These are phyloP conservation scores for Ischnura elegans DNA, from an alignment of 2,888 invertebrate species.

Conservation along the genomic window DNA sequence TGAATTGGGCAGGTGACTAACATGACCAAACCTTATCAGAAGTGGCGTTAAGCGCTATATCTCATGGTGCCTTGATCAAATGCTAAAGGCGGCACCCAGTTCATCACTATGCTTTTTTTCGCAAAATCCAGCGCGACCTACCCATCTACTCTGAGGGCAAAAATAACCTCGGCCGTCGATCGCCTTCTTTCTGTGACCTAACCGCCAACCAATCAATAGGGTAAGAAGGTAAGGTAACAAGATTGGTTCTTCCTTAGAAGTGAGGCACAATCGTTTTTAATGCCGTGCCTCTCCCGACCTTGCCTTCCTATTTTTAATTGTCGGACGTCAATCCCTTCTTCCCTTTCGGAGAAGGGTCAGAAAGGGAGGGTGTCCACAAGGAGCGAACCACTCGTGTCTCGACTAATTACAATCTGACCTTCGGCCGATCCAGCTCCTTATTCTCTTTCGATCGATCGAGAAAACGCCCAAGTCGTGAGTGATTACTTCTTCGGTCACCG, in stretches of 20 bases:
- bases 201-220: not conserved
- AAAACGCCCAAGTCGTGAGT: constrained; percentile 9
- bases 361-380: not conserved
- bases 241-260: not conserved
- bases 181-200: no score
- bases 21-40: no score
- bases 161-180: no score
- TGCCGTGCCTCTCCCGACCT: not conserved
- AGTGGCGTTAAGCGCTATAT: no score
- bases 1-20: no score
- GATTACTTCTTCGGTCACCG: not conserved
- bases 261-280: not conserved
- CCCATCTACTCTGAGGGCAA: no score
- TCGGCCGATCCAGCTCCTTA: not conserved
- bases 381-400: not conserved
- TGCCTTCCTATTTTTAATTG: not conserved
- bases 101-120: no score
- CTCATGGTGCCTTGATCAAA: no score
- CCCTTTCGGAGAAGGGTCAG: not conserved
- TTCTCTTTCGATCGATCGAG: not conserved
- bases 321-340: not conserved
- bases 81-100: no score
- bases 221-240: not conserved
- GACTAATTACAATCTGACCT: not conserved
- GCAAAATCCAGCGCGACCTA: no score